Percentiles rank a stretch among this genome's conserved stretches.
Conservation (phyloP, 1,140 invertebrate species). For the Heliconius congener region DNA sequence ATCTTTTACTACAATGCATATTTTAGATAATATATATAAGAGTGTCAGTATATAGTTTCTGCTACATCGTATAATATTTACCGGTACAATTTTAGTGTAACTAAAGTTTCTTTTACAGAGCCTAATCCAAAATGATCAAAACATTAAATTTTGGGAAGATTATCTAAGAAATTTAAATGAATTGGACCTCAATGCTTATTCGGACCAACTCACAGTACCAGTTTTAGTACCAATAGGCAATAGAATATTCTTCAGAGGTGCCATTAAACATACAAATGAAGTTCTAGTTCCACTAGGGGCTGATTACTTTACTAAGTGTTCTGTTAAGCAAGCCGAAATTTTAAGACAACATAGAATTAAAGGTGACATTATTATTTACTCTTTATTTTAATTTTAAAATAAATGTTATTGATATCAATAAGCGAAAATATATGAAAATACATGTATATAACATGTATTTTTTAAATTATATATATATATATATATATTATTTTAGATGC, state of each 20-base stretch:
- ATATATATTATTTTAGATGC: conserved; percentile 67
- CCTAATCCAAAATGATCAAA: conserved; percentile 63
- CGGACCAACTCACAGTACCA: conserved; percentile 72
- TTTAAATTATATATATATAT: no score
- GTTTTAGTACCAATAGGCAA: conserved; percentile 85
- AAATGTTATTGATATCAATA: no score
- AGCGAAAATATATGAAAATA: no score
- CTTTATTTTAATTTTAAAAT: no score
- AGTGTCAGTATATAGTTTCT: conserved; percentile 33
- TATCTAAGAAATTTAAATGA: conserved; percentile 61
- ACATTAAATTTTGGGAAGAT: conserved; percentile 66
- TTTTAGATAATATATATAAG: conserved; percentile 46
- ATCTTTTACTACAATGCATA: conserved; percentile 34
- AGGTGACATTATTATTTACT: conserved; percentile 57
- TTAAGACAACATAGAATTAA: conserved; percentile 84
- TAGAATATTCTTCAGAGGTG: conserved; percentile 86
- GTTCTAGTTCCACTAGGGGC: conserved; percentile 87
- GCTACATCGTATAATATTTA: not conserved
- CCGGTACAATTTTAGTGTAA: not conserved
- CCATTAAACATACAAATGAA: conserved; percentile 89
- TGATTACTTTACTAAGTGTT: conserved; percentile 88
- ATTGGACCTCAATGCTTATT: conserved; percentile 60
- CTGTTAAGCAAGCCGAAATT: conserved; percentile 84
- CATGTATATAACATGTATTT: no score
- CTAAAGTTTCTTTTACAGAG: conserved; percentile 49